Base-by-base conservation (phyloP, 2,113 vertebrate species). In the Nematolebias whitei region DNA sequence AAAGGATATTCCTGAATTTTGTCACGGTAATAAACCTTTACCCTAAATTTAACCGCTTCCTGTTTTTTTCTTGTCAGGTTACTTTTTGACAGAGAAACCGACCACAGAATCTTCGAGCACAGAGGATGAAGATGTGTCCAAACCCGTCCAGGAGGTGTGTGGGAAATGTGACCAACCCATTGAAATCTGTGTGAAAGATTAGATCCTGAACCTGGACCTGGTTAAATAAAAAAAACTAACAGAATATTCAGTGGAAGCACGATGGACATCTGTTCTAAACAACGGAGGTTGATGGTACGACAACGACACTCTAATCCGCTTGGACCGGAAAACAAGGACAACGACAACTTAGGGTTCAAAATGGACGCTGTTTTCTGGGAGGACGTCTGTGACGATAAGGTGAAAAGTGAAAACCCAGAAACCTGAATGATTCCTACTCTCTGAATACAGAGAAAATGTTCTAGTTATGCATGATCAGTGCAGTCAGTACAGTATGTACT, bases 81-180 rank as follows among this genome's bases (percentile, higher is more conserved):
- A 63, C 66, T 29, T 78, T 47, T 19, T 51, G 1, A 0, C 15
- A 44, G 6, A 68, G 61, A 74, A 84, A 52, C 1, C 15, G 13
- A 16, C 8, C 12, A 22, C 18, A 29, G 52, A 22, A 49, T 2
- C 7, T 50, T 0, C 3, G 12, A 49, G 35, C 57, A 35, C 54
- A 6, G 71, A 79, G 16, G 85, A 83, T 0, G 83, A 87, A 2
- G 69, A 73, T 0, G 83, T 83, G n/a, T 75, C 85, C 12, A 85
- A 81, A 43, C 91, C 91, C 0, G 45, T 92, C 41, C 92, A 93
- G 80, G 92, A 93, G 62, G 64, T 83, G 48, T 85, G 83, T 29
- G 76, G 79, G 26, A 86, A 90, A 75, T 82, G 70, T 19, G 78
- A 87, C 3, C 76, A 76, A 32, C 49, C 24, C 44, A 51, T 86